Evolutionary conservation across 1,140 invertebrate genomes (phyloP), one percentile per base, ranked within the genome.

Genomic region (Drosophila ficusphila): DNA sequence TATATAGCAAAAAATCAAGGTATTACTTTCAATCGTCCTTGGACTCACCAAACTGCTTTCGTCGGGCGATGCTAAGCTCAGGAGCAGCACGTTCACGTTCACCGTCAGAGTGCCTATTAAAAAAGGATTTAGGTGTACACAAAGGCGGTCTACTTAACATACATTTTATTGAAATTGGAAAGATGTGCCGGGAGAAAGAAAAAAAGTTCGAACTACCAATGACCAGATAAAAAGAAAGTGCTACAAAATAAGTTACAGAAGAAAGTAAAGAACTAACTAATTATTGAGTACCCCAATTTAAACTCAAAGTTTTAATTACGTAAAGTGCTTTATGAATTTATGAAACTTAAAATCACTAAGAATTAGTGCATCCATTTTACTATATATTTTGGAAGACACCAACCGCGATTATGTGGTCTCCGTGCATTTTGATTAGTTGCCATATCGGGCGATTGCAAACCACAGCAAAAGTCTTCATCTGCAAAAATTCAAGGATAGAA

Each of bases 61-160:
- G 92, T 98, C 97, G 47, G 97, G 97, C 62, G 97, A 98, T 82
- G 97, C 97, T 92, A 98, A 94, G 93, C 96, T 97, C 91, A 98
- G 94, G 78, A 98, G 94, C 91, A 98, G 93, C 68, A 98, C 97
- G 92, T 97, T 98, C 90, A 98, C 96, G 92, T 98, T 98, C 56
- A 98, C 97, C 73, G 95, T 96, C 90, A 98, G 94, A 79, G 96
- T 96, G 92, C 96, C 97, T 97, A 93, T 85, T 96, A 62, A 46
- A 41, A 70, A 27, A 19, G 42, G 34, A 36, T 44, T 29, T 25
- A 16, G 23, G 27, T 29, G 3, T 38, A 2, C 36, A 14, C 23
- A 38, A 14, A 51, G 14, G 48, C 2, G 12, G 14, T 27, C n/a
- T 3, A 12, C 23, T 41, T 12, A 2, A 33, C 31, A 33, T 18